Percentiles rank a stretch among this genome's conserved stretches.
Evolutionary conservation across 2,113 vertebrate species (phyloP).

Genomic region (Phasianus colchicus): DNA sequence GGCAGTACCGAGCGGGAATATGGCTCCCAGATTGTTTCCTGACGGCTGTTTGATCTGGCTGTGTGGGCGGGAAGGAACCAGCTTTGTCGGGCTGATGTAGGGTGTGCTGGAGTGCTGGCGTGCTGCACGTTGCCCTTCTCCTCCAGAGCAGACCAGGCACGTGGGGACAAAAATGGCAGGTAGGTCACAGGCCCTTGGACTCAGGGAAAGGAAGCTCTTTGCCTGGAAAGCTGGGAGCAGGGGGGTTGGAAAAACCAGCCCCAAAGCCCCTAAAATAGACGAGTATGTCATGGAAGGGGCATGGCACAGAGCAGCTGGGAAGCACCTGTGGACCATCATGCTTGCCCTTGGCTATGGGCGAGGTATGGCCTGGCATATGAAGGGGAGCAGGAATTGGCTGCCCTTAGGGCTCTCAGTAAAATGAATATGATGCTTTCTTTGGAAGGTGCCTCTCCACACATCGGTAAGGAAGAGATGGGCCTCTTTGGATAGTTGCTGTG

Average conservation of each 20-base stretch:
- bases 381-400: background rate
- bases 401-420: background rate
- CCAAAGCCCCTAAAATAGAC: fast-evolving
- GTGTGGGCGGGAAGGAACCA: background rate
- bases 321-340: fast-evolving
- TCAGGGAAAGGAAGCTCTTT: background rate
- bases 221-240: too few species aligned
- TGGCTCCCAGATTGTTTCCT: constrained; percentile 49
- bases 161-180: fast-evolving
- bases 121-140: fast-evolving
- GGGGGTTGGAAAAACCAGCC: fast-evolving
- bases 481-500: background rate
- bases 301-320: fast-evolving
- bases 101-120: fast-evolving
- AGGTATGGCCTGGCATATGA: fast-evolving
- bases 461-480: background rate
- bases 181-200: fast-evolving
- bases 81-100: fast-evolving
- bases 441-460: fast-evolving
- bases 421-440: fast-evolving
- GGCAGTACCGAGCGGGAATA: background rate
- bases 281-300: background rate
- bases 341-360: background rate
- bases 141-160: fast-evolving
- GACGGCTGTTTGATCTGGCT: background rate